Percentiles rank a stretch among this genome's conserved stretches.
Conservation (phyloP, 2,113 vertebrate genomes). For the Otus sunia region DNA sequence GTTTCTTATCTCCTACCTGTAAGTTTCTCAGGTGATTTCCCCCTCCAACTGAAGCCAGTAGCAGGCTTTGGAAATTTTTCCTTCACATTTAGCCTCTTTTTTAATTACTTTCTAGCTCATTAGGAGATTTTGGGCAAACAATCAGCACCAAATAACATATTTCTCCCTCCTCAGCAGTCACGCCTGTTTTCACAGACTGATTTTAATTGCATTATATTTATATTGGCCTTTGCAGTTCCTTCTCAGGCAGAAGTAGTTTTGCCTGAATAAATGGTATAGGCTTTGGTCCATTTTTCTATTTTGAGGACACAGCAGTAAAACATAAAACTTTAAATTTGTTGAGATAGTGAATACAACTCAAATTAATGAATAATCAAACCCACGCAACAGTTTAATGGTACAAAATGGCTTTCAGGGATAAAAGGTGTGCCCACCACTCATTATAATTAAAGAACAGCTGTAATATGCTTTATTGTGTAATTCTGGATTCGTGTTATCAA, state of each 20-base stretch:
- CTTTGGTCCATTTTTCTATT: not conserved
- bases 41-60: not conserved
- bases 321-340: not conserved
- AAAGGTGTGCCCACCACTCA: not conserved
- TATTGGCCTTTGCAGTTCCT: not conserved
- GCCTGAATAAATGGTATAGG: not conserved
- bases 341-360: not conserved
- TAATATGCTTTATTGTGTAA: not conserved
- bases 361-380: not conserved
- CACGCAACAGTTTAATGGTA: not conserved
- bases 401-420: not conserved
- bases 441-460: not conserved
- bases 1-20: not conserved
- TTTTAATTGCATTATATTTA: constrained; percentile 35
- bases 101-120: not conserved
- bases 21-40: not conserved
- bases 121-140: not conserved
- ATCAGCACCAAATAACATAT: not conserved
- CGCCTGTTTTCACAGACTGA: not conserved
- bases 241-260: not conserved
- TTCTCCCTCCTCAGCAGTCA: not conserved
- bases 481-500: not conserved
- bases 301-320: not conserved
- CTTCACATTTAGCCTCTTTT: not conserved
- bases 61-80: not conserved